Conservation (phyloP, 2,888 invertebrate species). For the Endomychus coccineus region DNA sequence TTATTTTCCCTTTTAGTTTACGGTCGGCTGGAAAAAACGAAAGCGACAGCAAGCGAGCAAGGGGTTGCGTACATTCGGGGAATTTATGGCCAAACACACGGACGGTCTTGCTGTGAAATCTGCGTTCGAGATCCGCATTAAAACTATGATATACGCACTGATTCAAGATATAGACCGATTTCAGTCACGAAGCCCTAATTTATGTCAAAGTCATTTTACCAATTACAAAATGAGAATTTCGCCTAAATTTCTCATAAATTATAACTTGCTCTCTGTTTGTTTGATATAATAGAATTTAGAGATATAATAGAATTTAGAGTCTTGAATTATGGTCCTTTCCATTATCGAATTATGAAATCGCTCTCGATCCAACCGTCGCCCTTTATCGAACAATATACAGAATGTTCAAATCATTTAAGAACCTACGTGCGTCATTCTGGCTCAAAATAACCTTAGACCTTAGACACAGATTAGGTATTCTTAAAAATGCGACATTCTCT, state of each 20-base stretch:
- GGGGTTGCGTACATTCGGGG: slow-evolving; percentile 39
- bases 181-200: slow-evolving; percentile 45
- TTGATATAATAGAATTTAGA: slow-evolving; percentile 38
- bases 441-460: too few species aligned
- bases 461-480: too few species aligned
- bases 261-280: slow-evolving; percentile 42
- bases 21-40: too few species aligned
- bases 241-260: too few species aligned
- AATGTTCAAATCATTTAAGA: too few species aligned
- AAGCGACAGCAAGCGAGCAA: too few species aligned
- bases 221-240: slow-evolving; percentile 45
- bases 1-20: too few species aligned
- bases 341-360: too few species aligned
- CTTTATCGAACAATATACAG: too few species aligned
- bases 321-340: slow-evolving; percentile 12
- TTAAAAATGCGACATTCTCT: too few species aligned
- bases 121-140: slow-evolving; percentile 43
- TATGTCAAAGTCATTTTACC: slow-evolving; percentile 46
- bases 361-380: too few species aligned
- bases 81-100: slow-evolving; percentile 46
- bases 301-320: slow-evolving; percentile 11
- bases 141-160: slow-evolving; percentile 46
- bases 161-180: slow-evolving; percentile 45
- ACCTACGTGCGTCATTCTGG: too few species aligned
- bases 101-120: slow-evolving; percentile 38